phyloP scores from a whole-genome alignment of 2,888 invertebrate genomes.

The Oscheius onirici region DNA sequence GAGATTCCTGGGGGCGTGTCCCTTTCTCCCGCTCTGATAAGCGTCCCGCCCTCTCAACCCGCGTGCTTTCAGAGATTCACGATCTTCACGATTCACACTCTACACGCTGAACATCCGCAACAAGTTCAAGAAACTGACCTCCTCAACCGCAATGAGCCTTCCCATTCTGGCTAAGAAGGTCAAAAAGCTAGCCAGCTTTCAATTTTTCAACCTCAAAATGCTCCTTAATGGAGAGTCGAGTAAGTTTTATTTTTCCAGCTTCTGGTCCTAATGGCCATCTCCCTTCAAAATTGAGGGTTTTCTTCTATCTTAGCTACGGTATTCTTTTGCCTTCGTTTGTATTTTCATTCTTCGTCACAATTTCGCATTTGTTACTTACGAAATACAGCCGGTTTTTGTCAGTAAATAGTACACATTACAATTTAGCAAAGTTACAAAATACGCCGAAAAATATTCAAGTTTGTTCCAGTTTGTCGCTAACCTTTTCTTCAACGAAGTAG shows the following conservation, averaged over 20 bases:
- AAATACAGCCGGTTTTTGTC: too few relatives aligned
- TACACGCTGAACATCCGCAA: neutral
- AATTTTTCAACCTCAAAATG: slow-evolving; percentile 54
- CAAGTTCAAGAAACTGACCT: neutral
- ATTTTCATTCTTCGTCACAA: neutral
- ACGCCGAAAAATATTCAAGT: too few relatives aligned
- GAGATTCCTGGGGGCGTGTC: neutral
- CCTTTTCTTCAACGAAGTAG: neutral
- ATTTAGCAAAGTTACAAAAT: too few relatives aligned
- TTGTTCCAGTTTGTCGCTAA: neutral
- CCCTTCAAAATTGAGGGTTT: neutral
- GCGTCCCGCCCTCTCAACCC: slow-evolving; percentile 5
- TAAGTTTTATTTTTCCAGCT: slow-evolving; percentile 25
- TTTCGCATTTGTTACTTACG: too few relatives aligned
- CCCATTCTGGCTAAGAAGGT: slow-evolving; percentile 58
- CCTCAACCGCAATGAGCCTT: slow-evolving; percentile 41
- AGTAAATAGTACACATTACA: too few relatives aligned
- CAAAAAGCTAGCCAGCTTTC: slow-evolving; percentile 50
- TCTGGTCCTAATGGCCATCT: slow-evolving; percentile 24
- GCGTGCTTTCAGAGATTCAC: slow-evolving; percentile 9
- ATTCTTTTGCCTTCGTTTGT: neutral
- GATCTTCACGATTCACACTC: neutral
- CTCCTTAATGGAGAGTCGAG: slow-evolving; percentile 58
- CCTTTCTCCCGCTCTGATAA: slow-evolving; percentile 1
- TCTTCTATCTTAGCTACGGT: neutral